Evolutionary conservation across 2,113 vertebrate genomes (phyloP).

Genomic region (Callipepla californica): DNA sequence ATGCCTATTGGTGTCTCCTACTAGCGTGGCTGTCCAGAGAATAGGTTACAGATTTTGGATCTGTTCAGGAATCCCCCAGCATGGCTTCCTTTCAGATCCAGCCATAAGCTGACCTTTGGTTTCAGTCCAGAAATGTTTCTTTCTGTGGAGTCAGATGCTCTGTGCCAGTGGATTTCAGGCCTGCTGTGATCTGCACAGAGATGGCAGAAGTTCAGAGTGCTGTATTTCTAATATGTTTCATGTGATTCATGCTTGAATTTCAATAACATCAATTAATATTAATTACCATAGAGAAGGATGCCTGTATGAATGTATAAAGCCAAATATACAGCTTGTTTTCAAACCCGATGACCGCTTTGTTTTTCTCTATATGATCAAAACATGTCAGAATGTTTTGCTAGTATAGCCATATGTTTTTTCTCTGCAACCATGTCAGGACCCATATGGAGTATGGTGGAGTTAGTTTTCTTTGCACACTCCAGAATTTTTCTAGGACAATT

Average conservation of each 20-base stretch:
- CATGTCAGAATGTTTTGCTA: background rate
- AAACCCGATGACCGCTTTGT: background rate
- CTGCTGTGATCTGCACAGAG: background rate
- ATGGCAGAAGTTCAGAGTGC: background rate
- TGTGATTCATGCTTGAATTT: background rate
- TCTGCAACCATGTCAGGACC: constrained; percentile 40
- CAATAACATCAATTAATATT: background rate
- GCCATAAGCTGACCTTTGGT: background rate
- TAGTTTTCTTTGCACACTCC: background rate
- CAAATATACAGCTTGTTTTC: constrained; percentile 2
- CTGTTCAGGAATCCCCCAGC: background rate
- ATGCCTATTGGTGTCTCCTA: background rate
- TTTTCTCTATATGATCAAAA: background rate
- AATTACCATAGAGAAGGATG: background rate
- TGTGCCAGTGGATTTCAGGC: background rate
- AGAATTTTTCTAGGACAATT: background rate
- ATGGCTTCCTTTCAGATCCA: background rate
- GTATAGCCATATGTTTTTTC: constrained; percentile 12
- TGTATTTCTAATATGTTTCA: background rate
- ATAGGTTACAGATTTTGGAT: background rate
- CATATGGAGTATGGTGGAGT: constrained; percentile 12
- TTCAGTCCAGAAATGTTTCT: background rate
- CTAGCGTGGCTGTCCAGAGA: background rate
- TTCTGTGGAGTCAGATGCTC: background rate
- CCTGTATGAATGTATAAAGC: background rate